Evolutionary conservation across 1,140 invertebrate genomes (phyloP).

Genomic region (Bombyx mori): DNA sequence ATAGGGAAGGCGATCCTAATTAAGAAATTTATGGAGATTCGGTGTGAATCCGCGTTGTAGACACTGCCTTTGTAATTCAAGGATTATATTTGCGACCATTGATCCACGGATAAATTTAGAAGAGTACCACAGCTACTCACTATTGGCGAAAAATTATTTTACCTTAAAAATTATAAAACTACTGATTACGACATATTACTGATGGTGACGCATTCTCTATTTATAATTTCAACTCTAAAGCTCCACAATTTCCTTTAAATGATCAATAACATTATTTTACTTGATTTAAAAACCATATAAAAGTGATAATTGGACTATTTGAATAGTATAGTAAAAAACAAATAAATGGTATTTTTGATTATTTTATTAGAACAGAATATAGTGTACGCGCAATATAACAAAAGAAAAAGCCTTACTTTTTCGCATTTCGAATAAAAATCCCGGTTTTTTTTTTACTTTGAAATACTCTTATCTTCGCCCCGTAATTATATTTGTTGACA

Average conservation of each 20-base stretch:
- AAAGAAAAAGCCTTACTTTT: not conserved
- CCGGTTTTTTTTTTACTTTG: constrained; percentile 1
- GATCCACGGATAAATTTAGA: not conserved
- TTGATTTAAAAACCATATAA: not conserved
- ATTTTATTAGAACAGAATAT: not conserved
- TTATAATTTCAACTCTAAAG: too few species aligned
- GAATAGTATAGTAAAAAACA: too few species aligned
- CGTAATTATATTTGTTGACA: constrained; percentile 5
- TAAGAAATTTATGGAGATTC: too few species aligned
- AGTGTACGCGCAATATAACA: not conserved
- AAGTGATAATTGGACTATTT: not conserved
- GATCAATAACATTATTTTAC: not conserved
- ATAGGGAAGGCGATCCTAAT: too few species aligned
- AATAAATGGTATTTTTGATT: not conserved
- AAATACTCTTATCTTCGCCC: constrained; percentile 4
- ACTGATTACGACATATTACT: too few species aligned
- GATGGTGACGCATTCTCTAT: too few species aligned
- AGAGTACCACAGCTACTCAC: not conserved
- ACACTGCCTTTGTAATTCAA: too few species aligned
- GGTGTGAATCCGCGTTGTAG: too few species aligned
- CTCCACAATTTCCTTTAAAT: not conserved
- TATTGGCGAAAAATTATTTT: not conserved
- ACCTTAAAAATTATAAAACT: not conserved
- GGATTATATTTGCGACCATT: too few species aligned
- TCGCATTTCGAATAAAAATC: constrained; percentile 1